These are phyloP conservation scores for Notechis scutatus DNA, from an alignment of 2,113 vertebrate species.

Conservation along the genomic window DNA sequence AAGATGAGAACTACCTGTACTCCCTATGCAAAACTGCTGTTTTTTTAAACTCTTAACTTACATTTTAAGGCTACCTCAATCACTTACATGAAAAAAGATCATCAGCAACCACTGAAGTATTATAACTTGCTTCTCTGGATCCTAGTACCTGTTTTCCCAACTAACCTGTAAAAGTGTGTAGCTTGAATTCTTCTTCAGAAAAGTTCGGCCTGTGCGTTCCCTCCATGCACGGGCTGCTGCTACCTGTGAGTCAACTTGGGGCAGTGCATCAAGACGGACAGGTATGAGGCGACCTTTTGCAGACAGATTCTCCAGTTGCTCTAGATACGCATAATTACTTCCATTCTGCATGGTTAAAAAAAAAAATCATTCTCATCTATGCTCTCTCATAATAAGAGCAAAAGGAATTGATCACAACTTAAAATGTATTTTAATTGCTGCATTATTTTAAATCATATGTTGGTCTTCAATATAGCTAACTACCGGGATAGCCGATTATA, in stretches of 20 bases:
- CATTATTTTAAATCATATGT: background rate
- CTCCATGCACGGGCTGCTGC: slow-evolving; percentile 92
- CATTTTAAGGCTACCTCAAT: background rate
- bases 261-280: slow-evolving; percentile 85
- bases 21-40: background rate
- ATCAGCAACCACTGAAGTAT: background rate
- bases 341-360: slow-evolving; percentile 74
- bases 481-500: background rate
- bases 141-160: accelerated
- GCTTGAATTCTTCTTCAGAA: slow-evolving; percentile 98
- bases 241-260: slow-evolving; percentile 94
- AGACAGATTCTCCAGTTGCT: slow-evolving; percentile 91
- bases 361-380: slow-evolving; percentile 13
- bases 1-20: background rate
- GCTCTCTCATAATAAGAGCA: background rate
- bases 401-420: background rate
- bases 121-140: background rate
- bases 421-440: background rate
- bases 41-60: background rate
- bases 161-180: slow-evolving; percentile 90
- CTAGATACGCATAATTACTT: slow-evolving; percentile 88
- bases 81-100: background rate
- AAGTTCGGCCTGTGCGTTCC: slow-evolving; percentile 91
- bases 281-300: slow-evolving; percentile 92
- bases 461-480: background rate